Base-by-base conservation (phyloP, 1,140 invertebrate species). In the Drosophila neocordata region DNA sequence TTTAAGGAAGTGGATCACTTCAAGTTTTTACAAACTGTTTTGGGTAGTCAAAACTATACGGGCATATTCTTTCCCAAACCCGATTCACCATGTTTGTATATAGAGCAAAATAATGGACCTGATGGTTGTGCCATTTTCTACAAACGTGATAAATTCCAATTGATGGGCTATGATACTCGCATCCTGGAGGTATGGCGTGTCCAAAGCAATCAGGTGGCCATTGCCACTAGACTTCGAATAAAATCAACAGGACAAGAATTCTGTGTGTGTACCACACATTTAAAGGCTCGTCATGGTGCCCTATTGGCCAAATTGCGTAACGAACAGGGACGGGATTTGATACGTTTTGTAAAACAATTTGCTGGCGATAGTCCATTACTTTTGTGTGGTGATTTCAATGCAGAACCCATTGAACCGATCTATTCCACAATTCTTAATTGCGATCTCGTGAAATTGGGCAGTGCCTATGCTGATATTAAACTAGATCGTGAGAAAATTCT, bases 41-140 rank as follows among this genome's bases (percentile, higher is more conserved):
- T 97, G 55, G 92, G 89, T 1, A 93, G 93, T 13, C 93, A 95
- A 78, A 95, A 96, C 1, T 97, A 95, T 83, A 85, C 90, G 0
- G 96, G 96, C 4, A 93, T 94, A 53, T 97, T 96, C 90, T 94
- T 94, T 77, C 95, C 95, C 0, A 97, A 97, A 91, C 96, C 95
- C 1, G 95, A 96, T 80, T 96, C 96, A 0, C 96, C 96, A 0
- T 96, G 96, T 90, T 91, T 96, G 13, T 96, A 96, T 75, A 93
- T 96, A 41, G 91, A 93, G 61, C 94, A 94, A 41, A 96, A 96
- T 81, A 95, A 95, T 73, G 96, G 96, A 1, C 95, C 96, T 0
- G 96, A 97, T 92, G 96, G 96, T 4, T 97, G 96, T 90, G 96
- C 96, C 1, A 93, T 97, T 20, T 97, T 97, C 90, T 96, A 94